phyloP scores from a whole-genome alignment of 2,113 vertebrate species.

The Melanostigma gelatinosum region DNA sequence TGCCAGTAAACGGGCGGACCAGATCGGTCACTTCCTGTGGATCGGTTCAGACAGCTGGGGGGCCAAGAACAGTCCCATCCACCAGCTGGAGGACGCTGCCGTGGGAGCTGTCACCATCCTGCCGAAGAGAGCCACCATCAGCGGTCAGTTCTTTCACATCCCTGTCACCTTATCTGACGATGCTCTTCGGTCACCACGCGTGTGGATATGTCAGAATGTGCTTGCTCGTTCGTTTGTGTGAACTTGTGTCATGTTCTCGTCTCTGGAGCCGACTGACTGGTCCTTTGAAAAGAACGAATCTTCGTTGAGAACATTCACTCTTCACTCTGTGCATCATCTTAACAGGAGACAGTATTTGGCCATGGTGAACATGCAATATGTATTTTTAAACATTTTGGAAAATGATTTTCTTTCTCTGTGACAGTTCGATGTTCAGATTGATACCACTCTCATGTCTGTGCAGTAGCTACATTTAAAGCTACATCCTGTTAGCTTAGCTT shows the following conservation, averaged over 20 bases:
- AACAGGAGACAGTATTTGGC: too few relatives aligned
- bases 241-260: neutral
- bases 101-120: conserved; percentile 95
- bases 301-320: neutral
- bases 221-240: neutral
- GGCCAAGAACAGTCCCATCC: conserved; percentile 90
- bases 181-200: neutral
- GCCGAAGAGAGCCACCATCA: conserved; percentile 92
- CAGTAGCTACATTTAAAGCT: neutral
- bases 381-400: neutral
- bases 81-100: conserved; percentile 90
- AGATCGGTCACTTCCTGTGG: conserved; percentile 95
- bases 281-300: neutral
- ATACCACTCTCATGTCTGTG: neutral
- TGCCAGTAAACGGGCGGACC: conserved; percentile 90
- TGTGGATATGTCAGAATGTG: neutral
- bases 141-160: conserved; percentile 77
- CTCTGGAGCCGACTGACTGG: neutral
- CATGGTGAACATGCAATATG: too few relatives aligned
- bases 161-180: neutral
- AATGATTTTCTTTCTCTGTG: neutral
- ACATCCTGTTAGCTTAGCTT: neutral
- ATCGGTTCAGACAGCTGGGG: conserved; percentile 98
- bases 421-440: too few relatives aligned
- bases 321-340: too few relatives aligned